Percentiles rank a stretch among this genome's conserved stretches.
Evolutionary conservation across 2,113 vertebrate genomes (phyloP).

Genomic region (Pygoscelis antarcticus): DNA sequence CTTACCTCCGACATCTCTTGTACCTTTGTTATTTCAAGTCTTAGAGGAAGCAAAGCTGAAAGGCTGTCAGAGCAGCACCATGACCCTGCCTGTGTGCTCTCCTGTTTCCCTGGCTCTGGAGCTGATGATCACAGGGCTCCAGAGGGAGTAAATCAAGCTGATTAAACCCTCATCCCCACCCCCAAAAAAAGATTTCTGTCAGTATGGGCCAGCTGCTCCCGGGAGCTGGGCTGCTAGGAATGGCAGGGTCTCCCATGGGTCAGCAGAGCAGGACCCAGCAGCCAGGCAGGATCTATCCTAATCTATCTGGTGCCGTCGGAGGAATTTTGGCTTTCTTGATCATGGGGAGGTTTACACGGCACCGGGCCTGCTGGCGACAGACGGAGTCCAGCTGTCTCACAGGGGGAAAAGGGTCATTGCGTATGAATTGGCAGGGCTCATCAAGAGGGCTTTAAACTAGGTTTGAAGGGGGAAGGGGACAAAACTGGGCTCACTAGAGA

Average conservation of each 20-base stretch:
- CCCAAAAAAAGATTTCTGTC: not conserved
- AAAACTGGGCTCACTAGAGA: too few species aligned
- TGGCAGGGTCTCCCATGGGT: not conserved
- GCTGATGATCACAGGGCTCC: not conserved
- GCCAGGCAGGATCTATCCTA: too few species aligned
- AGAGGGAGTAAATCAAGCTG: not conserved
- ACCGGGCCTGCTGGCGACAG: too few species aligned
- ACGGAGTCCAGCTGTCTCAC: too few species aligned
- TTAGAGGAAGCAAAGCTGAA: not conserved
- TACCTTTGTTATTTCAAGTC: not conserved
- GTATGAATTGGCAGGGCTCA: too few species aligned
- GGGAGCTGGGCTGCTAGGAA: not conserved
- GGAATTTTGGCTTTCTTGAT: too few species aligned
- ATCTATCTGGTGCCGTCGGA: too few species aligned
- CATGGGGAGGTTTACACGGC: too few species aligned
- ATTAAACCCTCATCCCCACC: not conserved
- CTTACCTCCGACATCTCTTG: not conserved
- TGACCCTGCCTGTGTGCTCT: not conserved
- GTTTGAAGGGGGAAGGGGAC: too few species aligned
- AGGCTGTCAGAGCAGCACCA: not conserved
- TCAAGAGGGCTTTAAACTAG: too few species aligned
- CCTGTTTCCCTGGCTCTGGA: not conserved
- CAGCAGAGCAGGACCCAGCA: not conserved
- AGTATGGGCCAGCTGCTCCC: not conserved
- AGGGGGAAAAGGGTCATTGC: too few species aligned